Percentiles rank a stretch among this genome's conserved stretches.
These are phyloP conservation scores for Temnothorax ravouxi DNA, from an alignment of 2,888 invertebrate genomes.

Conservation along the genomic window DNA sequence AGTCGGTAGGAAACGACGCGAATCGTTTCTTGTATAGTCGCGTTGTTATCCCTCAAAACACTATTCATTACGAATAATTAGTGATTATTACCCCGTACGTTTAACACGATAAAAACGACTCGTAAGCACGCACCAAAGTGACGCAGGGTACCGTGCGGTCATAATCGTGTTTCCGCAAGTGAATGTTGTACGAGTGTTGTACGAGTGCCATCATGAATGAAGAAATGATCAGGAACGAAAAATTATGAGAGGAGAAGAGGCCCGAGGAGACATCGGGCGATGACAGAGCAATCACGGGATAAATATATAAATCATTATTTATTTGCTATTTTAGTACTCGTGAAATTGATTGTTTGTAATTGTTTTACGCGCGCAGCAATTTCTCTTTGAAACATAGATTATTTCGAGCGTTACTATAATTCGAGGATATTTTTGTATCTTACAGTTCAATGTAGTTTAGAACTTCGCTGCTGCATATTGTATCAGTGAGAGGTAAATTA, in stretches of 20 bases:
- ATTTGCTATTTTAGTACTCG: background rate
- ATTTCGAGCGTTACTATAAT: background rate
- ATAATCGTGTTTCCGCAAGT: background rate
- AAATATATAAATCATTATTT: background rate
- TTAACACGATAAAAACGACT: conserved; percentile 4
- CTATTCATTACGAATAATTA: conserved; percentile 17
- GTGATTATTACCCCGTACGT: background rate
- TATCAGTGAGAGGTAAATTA: no score
- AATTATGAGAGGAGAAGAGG: background rate
- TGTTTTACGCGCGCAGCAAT: background rate
- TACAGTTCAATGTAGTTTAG: no score
- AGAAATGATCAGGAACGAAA: background rate
- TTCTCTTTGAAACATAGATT: background rate
- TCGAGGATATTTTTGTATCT: no score
- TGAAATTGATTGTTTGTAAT: background rate
- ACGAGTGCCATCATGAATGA: no score
- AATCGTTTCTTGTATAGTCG: background rate
- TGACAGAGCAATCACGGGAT: background rate
- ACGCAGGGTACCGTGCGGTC: background rate
- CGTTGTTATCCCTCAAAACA: background rate
- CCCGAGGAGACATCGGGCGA: background rate
- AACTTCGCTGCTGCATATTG: no score
- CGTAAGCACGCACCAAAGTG: background rate
- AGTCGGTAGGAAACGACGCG: background rate
- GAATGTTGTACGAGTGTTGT: background rate